Evolutionary conservation across 2,888 invertebrate genomes (phyloP).

Genomic region (Augiades crinisus): DNA sequence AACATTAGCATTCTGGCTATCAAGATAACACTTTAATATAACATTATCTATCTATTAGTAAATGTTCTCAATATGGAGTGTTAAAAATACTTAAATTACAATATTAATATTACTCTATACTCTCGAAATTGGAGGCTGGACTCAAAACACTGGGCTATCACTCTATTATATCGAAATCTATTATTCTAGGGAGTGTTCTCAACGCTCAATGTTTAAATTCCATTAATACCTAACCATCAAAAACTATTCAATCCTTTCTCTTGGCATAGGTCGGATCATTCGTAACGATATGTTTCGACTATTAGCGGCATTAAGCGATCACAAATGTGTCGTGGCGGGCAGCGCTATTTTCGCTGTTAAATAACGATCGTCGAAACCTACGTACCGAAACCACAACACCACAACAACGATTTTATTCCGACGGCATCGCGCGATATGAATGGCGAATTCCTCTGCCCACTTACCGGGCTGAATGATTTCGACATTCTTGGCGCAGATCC

Average conservation of each 20-base stretch:
- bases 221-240: neutral
- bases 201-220: neutral
- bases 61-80: no score
- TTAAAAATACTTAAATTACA: no score
- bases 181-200: no score
- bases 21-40: no score
- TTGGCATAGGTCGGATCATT: neutral
- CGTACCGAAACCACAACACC: constrained; percentile 28
- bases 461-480: constrained; percentile 80
- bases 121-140: no score
- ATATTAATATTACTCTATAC: no score
- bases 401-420: constrained; percentile 51
- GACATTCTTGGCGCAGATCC: constrained; percentile 78
- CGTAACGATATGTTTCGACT: neutral
- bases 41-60: no score
- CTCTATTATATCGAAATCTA: no score
- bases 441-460: constrained; percentile 78
- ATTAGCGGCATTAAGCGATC: neutral
- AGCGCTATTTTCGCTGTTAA: neutral
- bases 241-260: neutral
- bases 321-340: neutral
- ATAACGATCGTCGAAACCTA: constrained; percentile 20
- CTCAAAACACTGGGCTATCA: no score
- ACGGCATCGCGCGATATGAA: constrained; percentile 67
- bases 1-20: no score